A percentile compares a stretch with the other conserved stretches of the same genome.
Conservation (phyloP, 2,888 invertebrate genomes). For the Cheilosia grossa region DNA sequence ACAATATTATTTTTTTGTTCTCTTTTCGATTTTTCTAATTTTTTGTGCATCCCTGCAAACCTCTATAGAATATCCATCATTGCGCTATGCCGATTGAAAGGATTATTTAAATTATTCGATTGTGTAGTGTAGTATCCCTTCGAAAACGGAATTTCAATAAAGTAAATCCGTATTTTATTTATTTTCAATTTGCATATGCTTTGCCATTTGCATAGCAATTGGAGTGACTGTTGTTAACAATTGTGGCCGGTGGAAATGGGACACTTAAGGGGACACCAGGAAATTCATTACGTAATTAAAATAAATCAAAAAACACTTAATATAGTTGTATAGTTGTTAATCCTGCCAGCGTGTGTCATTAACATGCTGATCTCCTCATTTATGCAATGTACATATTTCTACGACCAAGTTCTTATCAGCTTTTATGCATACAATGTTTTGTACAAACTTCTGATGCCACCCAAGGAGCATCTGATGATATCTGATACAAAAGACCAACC, state of each 20-base stretch:
- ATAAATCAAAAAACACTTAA: too few species aligned
- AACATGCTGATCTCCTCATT: too few species aligned
- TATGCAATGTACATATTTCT: too few species aligned
- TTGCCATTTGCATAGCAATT: constrained; percentile 42
- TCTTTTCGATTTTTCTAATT: not conserved
- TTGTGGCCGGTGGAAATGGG: not conserved
- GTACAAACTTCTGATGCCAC: too few species aligned
- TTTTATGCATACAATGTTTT: too few species aligned
- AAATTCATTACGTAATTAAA: too few species aligned
- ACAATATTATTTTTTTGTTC: not conserved
- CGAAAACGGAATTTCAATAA: constrained; percentile 32
- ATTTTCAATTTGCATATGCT: constrained; percentile 41
- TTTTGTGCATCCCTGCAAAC: not conserved
- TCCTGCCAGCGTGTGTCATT: too few species aligned
- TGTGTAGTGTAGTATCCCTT: constrained; percentile 1
- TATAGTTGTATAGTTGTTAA: too few species aligned
- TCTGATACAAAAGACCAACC: too few species aligned
- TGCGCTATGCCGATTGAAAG: constrained; percentile 8
- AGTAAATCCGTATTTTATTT: constrained; percentile 47
- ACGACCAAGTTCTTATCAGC: too few species aligned
- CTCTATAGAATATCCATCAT: constrained; percentile 8
- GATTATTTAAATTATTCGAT: constrained; percentile 34
- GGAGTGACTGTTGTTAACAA: constrained; percentile 34
- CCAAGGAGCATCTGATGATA: too few species aligned
- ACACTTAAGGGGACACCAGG: too few species aligned